phyloP scores from a whole-genome alignment of 2,797 vertebrate species.

The Nasua narica region DNA sequence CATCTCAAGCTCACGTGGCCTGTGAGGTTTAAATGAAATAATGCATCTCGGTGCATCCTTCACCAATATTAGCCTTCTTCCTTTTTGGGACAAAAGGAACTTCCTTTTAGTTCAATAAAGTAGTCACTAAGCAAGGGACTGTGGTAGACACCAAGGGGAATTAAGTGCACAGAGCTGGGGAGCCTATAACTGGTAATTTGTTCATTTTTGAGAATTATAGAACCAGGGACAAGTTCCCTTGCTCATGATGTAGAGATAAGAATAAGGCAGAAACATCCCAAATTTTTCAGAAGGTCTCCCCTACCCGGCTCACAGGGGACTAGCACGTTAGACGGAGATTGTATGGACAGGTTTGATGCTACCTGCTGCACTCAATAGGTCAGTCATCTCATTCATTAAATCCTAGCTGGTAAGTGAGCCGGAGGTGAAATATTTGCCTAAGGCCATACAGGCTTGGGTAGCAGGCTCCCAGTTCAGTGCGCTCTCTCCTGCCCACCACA shows the following conservation, averaged over 20 bases:
- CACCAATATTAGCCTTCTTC: neutral
- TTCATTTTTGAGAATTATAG: neutral
- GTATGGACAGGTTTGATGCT: neutral
- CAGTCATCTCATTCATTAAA: neutral
- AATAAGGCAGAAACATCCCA: neutral
- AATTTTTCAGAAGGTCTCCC: neutral
- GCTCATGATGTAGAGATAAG: neutral
- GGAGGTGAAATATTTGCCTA: neutral
- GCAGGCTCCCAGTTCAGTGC: neutral
- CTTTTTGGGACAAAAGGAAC: too few relatives aligned
- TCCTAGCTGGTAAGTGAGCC: neutral
- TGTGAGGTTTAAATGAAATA: neutral
- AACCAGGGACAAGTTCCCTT: neutral
- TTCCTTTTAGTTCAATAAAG: neutral
- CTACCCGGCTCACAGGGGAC: neutral
- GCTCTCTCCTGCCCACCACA: neutral
- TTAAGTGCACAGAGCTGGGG: neutral
- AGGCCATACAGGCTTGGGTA: neutral
- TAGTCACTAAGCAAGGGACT: neutral
- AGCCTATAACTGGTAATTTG: neutral
- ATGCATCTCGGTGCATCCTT: neutral
- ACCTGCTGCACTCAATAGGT: neutral
- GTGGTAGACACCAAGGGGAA: too few relatives aligned
- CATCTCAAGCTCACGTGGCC: neutral
- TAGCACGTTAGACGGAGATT: neutral